These are phyloP conservation scores for Cettia cetti DNA, from an alignment of 2,113 vertebrate species.

Conservation along the genomic window DNA sequence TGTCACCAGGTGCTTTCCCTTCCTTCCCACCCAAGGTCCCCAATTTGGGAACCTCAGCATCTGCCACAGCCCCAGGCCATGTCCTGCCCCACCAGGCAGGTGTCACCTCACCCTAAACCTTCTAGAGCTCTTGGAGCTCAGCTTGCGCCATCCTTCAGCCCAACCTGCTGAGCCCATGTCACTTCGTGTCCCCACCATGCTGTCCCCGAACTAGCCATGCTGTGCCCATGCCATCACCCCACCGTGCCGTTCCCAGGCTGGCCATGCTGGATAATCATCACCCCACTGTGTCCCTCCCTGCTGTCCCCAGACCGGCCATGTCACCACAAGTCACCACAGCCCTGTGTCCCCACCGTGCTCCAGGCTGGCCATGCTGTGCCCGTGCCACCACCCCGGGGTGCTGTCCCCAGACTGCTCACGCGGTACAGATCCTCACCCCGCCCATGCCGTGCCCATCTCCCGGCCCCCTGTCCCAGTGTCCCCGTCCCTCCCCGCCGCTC, in stretches of 20 bases:
- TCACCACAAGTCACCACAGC: background rate
- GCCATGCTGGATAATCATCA: background rate
- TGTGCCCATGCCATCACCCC: background rate
- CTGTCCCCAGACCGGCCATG: background rate
- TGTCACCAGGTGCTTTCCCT: background rate
- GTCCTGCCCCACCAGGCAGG: background rate
- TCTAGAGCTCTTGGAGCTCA: fast-evolving
- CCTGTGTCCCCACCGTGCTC: background rate
- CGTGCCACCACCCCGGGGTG: fast-evolving
- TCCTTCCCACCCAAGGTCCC: no score
- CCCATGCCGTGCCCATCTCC: background rate
- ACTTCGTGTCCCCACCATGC: fast-evolving
- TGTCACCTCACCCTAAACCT: background rate
- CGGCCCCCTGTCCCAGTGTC: background rate
- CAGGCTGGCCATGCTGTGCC: fast-evolving
- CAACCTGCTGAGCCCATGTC: background rate
- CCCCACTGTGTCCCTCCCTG: background rate
- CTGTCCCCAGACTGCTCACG: background rate
- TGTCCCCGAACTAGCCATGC: fast-evolving
- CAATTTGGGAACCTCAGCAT: background rate
- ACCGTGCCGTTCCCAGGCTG: fast-evolving
- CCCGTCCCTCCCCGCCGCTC: background rate
- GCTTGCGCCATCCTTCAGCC: background rate
- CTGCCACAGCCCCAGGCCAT: background rate
- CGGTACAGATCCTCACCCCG: background rate